Percentiles rank a stretch among this genome's conserved stretches.
Evolutionary conservation across 2,888 invertebrate species (phyloP).

Genomic region (Mesorhabditis sp.): DNA sequence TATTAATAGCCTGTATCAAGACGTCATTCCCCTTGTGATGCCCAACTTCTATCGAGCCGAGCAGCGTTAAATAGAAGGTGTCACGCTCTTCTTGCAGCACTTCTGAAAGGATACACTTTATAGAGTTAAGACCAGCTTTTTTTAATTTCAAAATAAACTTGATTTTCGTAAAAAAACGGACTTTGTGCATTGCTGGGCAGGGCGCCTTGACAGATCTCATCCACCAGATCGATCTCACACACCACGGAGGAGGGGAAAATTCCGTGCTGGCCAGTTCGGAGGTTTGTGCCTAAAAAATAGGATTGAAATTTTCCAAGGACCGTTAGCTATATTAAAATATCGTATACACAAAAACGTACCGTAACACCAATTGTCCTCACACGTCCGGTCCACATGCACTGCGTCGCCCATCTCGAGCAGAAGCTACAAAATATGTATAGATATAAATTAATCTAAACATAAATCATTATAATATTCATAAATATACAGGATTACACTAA

Average conservation of each 20-base stretch:
- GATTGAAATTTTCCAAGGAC: not conserved
- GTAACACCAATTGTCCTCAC: conserved; percentile 95
- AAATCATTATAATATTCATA: no score
- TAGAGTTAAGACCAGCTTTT: not conserved
- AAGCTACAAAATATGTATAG: conserved; percentile 81
- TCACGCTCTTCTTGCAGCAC: conserved; percentile 47
- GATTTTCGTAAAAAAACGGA: conserved; percentile 18
- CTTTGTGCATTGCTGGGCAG: conserved; percentile 41
- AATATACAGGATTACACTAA: no score
- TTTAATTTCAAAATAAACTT: not conserved
- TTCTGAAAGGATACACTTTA: conserved; percentile 14
- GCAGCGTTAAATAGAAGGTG: conserved; percentile 72
- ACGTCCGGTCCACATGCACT: conserved; percentile 79
- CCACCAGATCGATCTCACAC: conserved; percentile 91
- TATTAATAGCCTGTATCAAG: conserved; percentile 61
- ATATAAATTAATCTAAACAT: no score
- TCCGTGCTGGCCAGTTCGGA: conserved; percentile 85
- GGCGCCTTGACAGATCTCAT: conserved; percentile 71
- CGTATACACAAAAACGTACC: conserved; percentile 66
- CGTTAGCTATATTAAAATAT: not conserved
- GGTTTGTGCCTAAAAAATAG: conserved; percentile 74
- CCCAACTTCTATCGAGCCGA: conserved; percentile 91
- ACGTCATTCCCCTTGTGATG: conserved; percentile 96
- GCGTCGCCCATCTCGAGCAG: conserved; percentile 95
- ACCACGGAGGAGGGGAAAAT: conserved; percentile 96